Percentiles rank a stretch among this genome's conserved stretches.
Evolutionary conservation across 35 echinoderm and acorn worm species (phyloP).

Genomic region (Nesometra sesokonis): DNA sequence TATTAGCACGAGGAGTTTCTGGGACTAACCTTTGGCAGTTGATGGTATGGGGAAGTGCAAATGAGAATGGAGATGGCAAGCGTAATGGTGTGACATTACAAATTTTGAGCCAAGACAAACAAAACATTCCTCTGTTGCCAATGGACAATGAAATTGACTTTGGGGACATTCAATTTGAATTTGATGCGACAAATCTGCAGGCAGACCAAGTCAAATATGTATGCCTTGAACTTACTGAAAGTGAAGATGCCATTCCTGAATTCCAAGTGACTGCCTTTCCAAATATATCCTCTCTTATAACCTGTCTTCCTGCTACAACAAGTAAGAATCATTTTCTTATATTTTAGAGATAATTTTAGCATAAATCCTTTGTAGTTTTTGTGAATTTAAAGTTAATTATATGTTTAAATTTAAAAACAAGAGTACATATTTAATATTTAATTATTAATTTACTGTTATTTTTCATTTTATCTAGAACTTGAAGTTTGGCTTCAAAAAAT

Average conservation of each 20-base stretch:
- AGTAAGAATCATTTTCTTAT: background rate
- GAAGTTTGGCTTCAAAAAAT: background rate
- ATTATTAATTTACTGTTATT: background rate
- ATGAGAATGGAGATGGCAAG: slow-evolving; percentile 7
- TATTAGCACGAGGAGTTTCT: background rate
- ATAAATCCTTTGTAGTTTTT: no score
- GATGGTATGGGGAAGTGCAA: slow-evolving; percentile 9
- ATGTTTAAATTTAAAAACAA: no score
- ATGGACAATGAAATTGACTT: background rate
- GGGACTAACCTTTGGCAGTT: background rate
- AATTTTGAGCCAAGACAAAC: background rate
- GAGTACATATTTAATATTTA: background rate
- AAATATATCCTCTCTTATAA: background rate
- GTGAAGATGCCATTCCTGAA: background rate
- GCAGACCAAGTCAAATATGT: background rate
- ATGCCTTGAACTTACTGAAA: background rate
- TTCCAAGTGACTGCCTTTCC: background rate
- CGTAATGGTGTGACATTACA: background rate
- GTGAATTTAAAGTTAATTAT: no score
- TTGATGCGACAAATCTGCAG: background rate
- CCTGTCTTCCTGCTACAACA: background rate
- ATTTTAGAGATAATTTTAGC: no score
- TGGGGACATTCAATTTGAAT: background rate
- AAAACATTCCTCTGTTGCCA: background rate
- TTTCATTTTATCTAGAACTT: background rate